Conservation (phyloP, 2,113 vertebrate species). For the Phycodurus eques region DNA sequence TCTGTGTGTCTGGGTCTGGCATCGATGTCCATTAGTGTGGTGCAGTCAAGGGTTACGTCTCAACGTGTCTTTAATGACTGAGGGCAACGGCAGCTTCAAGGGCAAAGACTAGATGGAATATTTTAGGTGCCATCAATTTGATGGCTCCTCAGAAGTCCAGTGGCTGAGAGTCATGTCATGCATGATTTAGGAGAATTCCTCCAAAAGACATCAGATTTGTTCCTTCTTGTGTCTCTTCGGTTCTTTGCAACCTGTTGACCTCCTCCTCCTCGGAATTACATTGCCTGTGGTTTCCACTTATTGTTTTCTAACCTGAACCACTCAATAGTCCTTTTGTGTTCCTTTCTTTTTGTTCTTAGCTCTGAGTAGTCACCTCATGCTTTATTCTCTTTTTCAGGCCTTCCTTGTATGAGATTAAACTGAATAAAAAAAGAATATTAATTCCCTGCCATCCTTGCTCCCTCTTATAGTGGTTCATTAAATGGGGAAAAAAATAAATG, state of each 20-base stretch:
- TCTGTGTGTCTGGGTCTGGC: background rate
- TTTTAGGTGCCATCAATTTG: background rate
- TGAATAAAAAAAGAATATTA: background rate
- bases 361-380: constrained; percentile 1
- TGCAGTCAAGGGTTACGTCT: constrained; percentile 22
- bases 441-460: background rate
- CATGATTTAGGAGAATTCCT: background rate
- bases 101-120: constrained; percentile 15
- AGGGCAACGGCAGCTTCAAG: constrained; percentile 7
- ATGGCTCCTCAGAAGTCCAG: background rate
- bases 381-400: constrained; percentile 4
- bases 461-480: background rate
- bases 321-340: constrained; percentile 4
- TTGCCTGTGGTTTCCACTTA: constrained; percentile 13
- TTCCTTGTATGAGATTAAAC: constrained; percentile 1
- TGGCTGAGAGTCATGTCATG: background rate
- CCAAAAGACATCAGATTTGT: background rate
- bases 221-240: background rate
- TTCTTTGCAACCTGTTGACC: constrained; percentile 4
- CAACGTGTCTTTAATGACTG: background rate
- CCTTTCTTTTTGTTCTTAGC: background rate
- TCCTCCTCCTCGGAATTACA: constrained; percentile 5
- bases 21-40: constrained; percentile 35
- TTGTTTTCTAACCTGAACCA: constrained; percentile 4
- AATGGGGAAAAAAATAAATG: background rate